phyloP scores from a whole-genome alignment of 1,140 invertebrate species.

The Nasonia vitripennis region DNA sequence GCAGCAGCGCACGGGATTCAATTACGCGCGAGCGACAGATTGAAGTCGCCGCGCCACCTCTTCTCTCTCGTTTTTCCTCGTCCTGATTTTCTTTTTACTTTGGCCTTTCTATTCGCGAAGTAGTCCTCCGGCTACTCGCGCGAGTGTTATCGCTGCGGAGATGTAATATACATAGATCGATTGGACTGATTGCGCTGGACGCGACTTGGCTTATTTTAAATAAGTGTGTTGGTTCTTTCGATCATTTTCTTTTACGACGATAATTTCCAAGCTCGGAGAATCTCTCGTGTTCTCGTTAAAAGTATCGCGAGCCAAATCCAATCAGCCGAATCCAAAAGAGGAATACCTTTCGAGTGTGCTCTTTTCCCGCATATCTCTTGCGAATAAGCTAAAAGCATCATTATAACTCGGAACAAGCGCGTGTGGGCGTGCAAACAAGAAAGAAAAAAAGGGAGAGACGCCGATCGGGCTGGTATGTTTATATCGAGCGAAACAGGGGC shows the following conservation, averaged over 20 bases:
- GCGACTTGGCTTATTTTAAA: neutral
- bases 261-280: neutral
- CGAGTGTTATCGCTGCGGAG: neutral
- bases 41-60: neutral
- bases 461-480: neutral
- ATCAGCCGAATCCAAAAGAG: neutral
- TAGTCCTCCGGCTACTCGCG: neutral
- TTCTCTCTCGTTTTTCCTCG: neutral
- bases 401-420: neutral
- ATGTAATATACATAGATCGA: neutral
- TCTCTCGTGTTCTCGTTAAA: neutral
- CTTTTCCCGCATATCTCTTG: too few relatives aligned
- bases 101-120: too few relatives aligned
- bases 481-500: neutral
- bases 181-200: neutral
- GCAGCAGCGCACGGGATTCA: neutral
- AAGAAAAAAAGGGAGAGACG: neutral
- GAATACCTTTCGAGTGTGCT: neutral
- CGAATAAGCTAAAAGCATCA: neutral
- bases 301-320: neutral
- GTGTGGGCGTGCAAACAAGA: neutral
- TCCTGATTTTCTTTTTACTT: too few relatives aligned
- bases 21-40: constrained; percentile 13
- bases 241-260: neutral
- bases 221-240: neutral